These are phyloP conservation scores for Drosophila novamexicana DNA, from an alignment of 1,140 invertebrate genomes.

Conservation along the genomic window DNA sequence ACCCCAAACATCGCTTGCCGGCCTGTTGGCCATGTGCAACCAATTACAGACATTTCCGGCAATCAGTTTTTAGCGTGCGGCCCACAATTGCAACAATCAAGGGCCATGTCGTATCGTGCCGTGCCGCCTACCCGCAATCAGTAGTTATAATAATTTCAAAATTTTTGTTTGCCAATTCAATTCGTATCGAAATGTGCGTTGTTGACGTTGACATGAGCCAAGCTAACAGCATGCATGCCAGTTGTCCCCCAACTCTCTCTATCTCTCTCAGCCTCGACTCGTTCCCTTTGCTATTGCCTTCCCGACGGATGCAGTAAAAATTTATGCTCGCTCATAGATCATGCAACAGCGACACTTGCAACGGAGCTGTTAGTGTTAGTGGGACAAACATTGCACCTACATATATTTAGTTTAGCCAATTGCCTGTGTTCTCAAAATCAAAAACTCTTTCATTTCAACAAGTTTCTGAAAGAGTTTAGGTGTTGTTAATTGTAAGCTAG, in stretches of 20 bases:
- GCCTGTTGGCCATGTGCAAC: slow-evolving; percentile 54
- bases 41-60: slow-evolving; percentile 77
- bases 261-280: too few relatives aligned
- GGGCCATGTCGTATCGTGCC: background rate
- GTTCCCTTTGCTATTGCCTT: background rate
- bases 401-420: slow-evolving; percentile 7
- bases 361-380: slow-evolving; percentile 35
- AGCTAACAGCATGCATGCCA: slow-evolving; percentile 22
- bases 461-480: too few relatives aligned
- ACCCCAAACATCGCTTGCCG: background rate
- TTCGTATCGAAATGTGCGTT: slow-evolving; percentile 55
- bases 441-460: background rate
- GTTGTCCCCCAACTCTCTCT: background rate
- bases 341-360: slow-evolving; percentile 62
- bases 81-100: slow-evolving; percentile 34
- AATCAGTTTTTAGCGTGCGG: slow-evolving; percentile 73
- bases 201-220: slow-evolving; percentile 41
- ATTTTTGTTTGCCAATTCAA: slow-evolving; percentile 67
- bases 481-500: background rate
- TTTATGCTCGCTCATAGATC: slow-evolving; percentile 74
- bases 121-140: slow-evolving; percentile 40
- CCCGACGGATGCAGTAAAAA: slow-evolving; percentile 65
- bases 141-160: slow-evolving; percentile 75
- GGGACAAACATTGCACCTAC: slow-evolving; percentile 13
- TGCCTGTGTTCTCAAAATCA: slow-evolving; percentile 3